These are phyloP conservation scores for Alces alces DNA, from an alignment of 2,113 vertebrate genomes.

Conservation along the genomic window DNA sequence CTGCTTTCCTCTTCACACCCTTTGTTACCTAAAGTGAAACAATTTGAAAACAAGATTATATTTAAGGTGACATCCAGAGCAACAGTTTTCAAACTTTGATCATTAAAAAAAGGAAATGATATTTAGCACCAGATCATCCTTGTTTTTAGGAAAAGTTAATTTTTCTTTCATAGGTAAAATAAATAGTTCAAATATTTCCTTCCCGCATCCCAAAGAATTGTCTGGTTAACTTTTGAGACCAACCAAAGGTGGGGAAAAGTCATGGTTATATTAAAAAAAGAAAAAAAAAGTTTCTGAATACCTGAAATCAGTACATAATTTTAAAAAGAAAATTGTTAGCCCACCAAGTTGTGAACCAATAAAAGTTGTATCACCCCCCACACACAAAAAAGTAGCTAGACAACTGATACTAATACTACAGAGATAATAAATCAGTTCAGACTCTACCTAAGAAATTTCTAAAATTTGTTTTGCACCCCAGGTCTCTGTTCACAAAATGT, in stretches of 20 bases:
- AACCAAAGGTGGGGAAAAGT: not conserved
- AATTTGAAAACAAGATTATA: not conserved
- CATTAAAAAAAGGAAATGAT: not conserved
- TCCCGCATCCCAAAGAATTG: not conserved
- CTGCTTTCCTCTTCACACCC: constrained; percentile 89
- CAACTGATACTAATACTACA: not conserved
- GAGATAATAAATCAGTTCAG: not conserved
- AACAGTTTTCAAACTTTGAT: not conserved
- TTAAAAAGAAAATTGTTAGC: not conserved
- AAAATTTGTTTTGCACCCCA: not conserved
- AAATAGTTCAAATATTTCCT: not conserved
- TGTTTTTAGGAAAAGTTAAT: not conserved
- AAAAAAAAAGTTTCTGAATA: not conserved
- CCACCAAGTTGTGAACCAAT: not conserved
- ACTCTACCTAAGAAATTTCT: not conserved
- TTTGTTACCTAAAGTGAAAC: constrained; percentile 81
- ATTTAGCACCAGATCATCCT: not conserved
- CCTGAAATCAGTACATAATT: not conserved
- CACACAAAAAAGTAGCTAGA: not conserved
- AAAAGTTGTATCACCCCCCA: not conserved
- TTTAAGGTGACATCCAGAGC: not conserved
- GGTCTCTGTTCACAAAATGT: not conserved
- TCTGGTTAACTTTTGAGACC: constrained; percentile 1
- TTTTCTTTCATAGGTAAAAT: constrained; percentile 11
- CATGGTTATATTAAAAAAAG: not conserved